Evolutionary conservation across 92 coral and sea anemone species (phyloP), one percentile per base, ranked within the genome.

Genomic region (Parazoanthus darwini): DNA sequence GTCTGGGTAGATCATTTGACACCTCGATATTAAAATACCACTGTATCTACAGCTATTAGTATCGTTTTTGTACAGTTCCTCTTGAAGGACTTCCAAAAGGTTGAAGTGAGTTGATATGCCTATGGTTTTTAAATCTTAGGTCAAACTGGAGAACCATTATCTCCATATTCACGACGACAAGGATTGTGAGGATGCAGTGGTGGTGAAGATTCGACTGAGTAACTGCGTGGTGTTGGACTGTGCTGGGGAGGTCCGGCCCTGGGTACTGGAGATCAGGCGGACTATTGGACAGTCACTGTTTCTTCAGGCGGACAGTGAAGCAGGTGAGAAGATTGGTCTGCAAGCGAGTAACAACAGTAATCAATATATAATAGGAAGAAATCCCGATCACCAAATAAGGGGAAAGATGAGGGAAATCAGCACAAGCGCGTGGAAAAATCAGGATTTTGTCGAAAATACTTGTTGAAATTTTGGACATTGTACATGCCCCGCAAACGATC

Each of bases 151-250:
- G 44, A 88, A 93, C 38, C 94, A 91, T 73, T 81, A 86, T 43
- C 94, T 94, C 1, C 87, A 90, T 73, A 90, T 94, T 13, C 91
- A 89, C 16, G 91, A 90, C 78, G 91, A 90, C 46, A 92, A 90
- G 56, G 91, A 91, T 36, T 82, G 85, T 70, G 78, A 80, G 59
- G 86, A 80, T 39, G 85, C 92, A 46, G 93, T 91, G n/a, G 94
- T 92, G 23, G 86, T 90, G 16, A 93, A 91, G 90, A 88, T 90
- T 81, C 93, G 93, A 79, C 94, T 94, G 73, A 83, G 85, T 35
- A 93, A 94, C 94, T 93, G 94, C 85, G 87, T 93, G 4, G 96
- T 94, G 15, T 88, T 88, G 46, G 95, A 97, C 89, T 92, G 94
- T 77, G 75, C 87, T 11, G 91, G 89, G 70, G 91, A 88, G 2